These are phyloP conservation scores for Apamea anceps DNA, from an alignment of 2,888 invertebrate genomes.

Conservation along the genomic window DNA sequence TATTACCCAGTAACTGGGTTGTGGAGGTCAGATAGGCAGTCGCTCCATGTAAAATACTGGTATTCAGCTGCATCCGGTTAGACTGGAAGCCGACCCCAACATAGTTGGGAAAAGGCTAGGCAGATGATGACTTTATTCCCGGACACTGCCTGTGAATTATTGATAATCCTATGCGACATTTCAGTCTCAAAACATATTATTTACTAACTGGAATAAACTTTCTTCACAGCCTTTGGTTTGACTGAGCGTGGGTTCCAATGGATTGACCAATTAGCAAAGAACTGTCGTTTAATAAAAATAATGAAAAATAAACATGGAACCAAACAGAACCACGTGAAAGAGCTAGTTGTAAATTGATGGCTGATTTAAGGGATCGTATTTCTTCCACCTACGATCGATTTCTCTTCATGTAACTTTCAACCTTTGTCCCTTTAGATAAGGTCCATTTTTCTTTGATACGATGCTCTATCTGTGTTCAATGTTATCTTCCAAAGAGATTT, in stretches of 20 bases:
- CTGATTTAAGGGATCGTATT: slow-evolving; percentile 50
- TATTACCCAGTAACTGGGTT: no score
- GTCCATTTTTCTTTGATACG: slow-evolving; percentile 9
- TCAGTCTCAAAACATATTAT: not conserved
- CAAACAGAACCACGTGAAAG: slow-evolving; percentile 6
- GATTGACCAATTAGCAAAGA: slow-evolving; percentile 7
- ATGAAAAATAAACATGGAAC: slow-evolving; percentile 8
- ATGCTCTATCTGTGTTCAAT: slow-evolving; percentile 26
- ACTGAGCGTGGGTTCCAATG: not conserved
- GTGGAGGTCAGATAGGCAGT: no score
- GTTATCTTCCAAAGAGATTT: slow-evolving; percentile 54
- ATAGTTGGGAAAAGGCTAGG: no score
- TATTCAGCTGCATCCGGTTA: no score
- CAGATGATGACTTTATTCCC: no score
- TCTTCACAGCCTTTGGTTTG: not conserved
- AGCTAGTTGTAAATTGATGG: slow-evolving; percentile 43
- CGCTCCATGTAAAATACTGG: no score
- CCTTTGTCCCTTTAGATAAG: not conserved
- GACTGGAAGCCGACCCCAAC: no score
- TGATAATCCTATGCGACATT: not conserved
- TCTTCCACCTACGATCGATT: slow-evolving; percentile 38
- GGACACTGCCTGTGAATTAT: not conserved
- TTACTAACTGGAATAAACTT: not conserved
- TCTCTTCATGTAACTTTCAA: slow-evolving; percentile 13
- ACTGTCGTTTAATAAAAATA: not conserved